Percentiles rank a stretch among this genome's conserved stretches.
These are phyloP conservation scores for Acrossocheilus fasciatus DNA, from an alignment of 2,797 vertebrate genomes.

Conservation along the genomic window DNA sequence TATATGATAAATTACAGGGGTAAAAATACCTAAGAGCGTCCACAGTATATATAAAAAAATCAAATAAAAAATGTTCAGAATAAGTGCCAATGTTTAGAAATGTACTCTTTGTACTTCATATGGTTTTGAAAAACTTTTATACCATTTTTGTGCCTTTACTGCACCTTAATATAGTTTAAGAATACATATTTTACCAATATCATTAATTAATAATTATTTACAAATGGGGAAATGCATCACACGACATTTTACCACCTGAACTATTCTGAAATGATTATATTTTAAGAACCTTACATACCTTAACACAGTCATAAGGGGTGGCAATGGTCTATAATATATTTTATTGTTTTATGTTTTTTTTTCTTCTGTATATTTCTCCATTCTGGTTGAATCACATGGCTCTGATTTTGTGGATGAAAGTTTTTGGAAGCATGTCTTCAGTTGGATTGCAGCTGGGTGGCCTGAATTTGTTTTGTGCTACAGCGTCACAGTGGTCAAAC, in stretches of 20 bases:
- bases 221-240: neutral
- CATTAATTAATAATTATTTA: neutral
- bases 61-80: neutral
- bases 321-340: too few species aligned
- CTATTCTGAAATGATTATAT: neutral
- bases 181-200: neutral
- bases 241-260: neutral
- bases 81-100: neutral
- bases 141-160: neutral
- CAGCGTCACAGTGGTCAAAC: neutral
- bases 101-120: neutral
- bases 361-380: neutral
- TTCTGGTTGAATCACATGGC: neutral
- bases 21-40: neutral
- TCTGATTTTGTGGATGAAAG: neutral
- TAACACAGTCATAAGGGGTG: neutral
- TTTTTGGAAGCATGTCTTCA: neutral
- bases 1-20: slow-evolving; percentile 12
- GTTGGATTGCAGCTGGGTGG: neutral
- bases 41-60: neutral
- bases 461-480: neutral
- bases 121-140: neutral
- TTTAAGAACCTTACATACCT: neutral
- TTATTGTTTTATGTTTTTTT: neutral
- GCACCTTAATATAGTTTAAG: neutral